Base-by-base conservation (phyloP, 2,113 vertebrate species). In the Emydocephalus ijimae region DNA sequence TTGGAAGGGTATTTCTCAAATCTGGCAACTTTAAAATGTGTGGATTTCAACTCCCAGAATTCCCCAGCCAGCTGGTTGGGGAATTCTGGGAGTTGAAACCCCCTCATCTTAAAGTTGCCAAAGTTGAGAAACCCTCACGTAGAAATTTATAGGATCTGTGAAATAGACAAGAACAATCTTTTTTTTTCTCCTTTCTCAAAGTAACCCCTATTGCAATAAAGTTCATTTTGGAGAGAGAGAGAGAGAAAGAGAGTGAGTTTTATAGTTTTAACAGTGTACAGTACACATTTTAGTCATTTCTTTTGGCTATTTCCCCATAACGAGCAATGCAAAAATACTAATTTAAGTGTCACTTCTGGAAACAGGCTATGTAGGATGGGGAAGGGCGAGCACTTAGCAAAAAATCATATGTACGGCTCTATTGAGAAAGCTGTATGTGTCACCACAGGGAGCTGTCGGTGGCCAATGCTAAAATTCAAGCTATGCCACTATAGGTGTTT, bases 401-500 rank as follows among this genome's bases (percentile, higher is more conserved):
- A 50, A 81, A 95, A 96, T 96, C 96, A 95, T 96, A 95, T 2
- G 92, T 96, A 95, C 91, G 93, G 95, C 94, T 96, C 95, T 93
- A 93, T 95, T 96, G 97, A 97, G 96, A 96, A 95, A 93, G 95
- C 95, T 92, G 29, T 96, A 57, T 94, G 59, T 94, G 92, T 90
- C 96, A 93, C 96, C 92, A 91, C 91, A 94, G 96, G 96, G 96
- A 97, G 96, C 96, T 96, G 96, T 89, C 96, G 96, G 96, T 95
- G 96, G 96, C 96, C 96, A 96, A 97, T 96, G 96, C 95, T 95
- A 95, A 97, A 96, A 96, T 96, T 96, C 96, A 95, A 96, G 96
- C 93, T 96, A 95, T 93, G 97, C 96, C 95, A 94, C 97, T 95
- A 96, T 97, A 97, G 97, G 97, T 97, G 96, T 94, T 96, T 97